These are phyloP conservation scores for Circaetus gallicus DNA, from an alignment of 2,113 vertebrate genomes.

Conservation along the genomic window DNA sequence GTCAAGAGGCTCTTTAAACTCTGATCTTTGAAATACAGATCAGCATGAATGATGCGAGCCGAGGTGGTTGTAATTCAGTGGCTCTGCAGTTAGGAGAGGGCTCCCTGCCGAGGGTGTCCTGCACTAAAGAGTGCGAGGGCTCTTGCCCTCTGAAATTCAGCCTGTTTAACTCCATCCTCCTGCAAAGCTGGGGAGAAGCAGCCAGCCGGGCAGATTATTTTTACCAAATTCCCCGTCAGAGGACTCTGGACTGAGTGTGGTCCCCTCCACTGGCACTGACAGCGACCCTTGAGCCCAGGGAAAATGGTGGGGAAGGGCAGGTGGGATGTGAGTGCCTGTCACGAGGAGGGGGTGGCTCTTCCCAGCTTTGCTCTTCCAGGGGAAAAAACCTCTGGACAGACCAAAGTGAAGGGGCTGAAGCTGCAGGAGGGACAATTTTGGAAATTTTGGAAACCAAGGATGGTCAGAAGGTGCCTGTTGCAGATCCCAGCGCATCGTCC, in stretches of 20 bases:
- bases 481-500: neutral
- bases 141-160: neutral
- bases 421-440: neutral
- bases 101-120: rapidly evolving
- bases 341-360: neutral
- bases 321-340: neutral
- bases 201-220: neutral
- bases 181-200: neutral
- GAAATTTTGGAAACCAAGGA: neutral
- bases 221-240: neutral
- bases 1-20: neutral
- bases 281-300: neutral
- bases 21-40: neutral
- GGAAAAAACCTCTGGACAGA: neutral
- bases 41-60: neutral
- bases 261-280: rapidly evolving
- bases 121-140: neutral
- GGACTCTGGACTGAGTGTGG: neutral
- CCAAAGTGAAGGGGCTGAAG: neutral
- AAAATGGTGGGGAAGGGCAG: neutral
- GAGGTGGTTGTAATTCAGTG: neutral
- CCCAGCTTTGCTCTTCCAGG: neutral
- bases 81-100: neutral
- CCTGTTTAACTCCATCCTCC: neutral
- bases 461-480: neutral